Base-by-base conservation (phyloP, 2,113 vertebrate species). In the Meriones unguiculatus region DNA sequence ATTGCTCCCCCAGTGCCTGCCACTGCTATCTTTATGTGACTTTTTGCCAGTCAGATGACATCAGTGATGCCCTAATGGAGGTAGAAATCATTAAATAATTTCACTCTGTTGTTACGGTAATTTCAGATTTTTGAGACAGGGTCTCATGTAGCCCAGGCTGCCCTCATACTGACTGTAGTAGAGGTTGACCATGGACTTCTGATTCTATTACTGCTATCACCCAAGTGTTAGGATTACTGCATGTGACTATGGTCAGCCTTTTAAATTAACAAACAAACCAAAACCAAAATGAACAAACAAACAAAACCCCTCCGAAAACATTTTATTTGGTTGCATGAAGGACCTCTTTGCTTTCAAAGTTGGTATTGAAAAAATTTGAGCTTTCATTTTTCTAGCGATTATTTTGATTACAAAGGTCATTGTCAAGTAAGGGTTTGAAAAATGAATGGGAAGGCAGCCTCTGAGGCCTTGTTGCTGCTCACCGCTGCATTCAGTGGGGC, bases 351-450 rank as follows among this genome's bases (percentile, higher is more conserved):
- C 18, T 24, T 90, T 94, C 64, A 78, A 25, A 11, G 15, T 87
- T 81, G 76, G 14, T 80, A n/a, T 59, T 30, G 78, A 54, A 90
- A 95, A 70, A 84, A n/a, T 69, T 73, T 64, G 75, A 35, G 1
- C 24, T 78, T 88, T 93, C 64, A 70, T 93, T 95, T 94, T 70
- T 92, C n/a, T 67, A 32, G 50, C 82, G 32, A 35, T 76, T 89
- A 52, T 90, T 92, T 90, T 62, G 84, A 24, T 97, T 69, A 30
- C 82, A 85, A 82, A 84, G 5, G 70, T 65, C 54, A 50, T 88
- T 75, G 13, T 80, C 67, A 90, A 52, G n/a, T n/a, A 46, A 87
- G 7, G 35, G 35, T 52, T 41, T 72, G 32, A 75, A 90, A 92
- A 76, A 38, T 84, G 41, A 95, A 87, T 41, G 64, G 17, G 59